Conservation (phyloP, 1,140 invertebrate genomes). For the Marisa cornuarietis region DNA sequence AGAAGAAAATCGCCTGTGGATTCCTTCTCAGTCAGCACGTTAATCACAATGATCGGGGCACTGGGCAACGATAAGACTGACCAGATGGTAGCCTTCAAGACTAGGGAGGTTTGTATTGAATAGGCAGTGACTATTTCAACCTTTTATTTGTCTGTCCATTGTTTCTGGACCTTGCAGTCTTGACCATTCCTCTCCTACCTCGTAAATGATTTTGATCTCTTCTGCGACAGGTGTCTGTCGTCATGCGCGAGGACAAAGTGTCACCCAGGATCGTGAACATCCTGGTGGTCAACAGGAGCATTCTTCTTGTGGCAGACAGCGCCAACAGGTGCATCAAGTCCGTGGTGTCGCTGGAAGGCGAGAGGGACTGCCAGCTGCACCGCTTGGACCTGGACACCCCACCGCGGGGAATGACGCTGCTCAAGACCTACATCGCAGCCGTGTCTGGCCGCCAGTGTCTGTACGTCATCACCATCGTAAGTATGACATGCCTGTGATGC, state of each 20-base stretch:
- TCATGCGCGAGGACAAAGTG: slow-evolving; percentile 23
- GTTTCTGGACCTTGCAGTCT: too few relatives aligned
- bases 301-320: slow-evolving; percentile 22
- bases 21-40: slow-evolving; percentile 17
- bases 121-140: too few relatives aligned
- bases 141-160: too few relatives aligned
- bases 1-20: not conserved
- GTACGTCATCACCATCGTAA: slow-evolving; percentile 26
- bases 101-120: slow-evolving; percentile 6
- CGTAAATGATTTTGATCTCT: too few relatives aligned
- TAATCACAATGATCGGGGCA: slow-evolving; percentile 16
- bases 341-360: not conserved
- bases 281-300: slow-evolving; percentile 21
- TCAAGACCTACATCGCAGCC: slow-evolving; percentile 21
- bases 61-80: slow-evolving; percentile 20
- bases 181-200: too few relatives aligned
- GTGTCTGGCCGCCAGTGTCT: slow-evolving; percentile 26
- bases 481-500: not conserved
- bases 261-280: slow-evolving; percentile 24
- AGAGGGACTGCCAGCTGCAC: not conserved
- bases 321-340: slow-evolving; percentile 24
- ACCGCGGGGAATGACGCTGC: slow-evolving; percentile 19
- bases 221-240: not conserved
- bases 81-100: slow-evolving; percentile 25
- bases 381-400: slow-evolving; percentile 12